phyloP scores from a whole-genome alignment of 2,888 invertebrate species.

The Himalopsyche kuldschensis region DNA sequence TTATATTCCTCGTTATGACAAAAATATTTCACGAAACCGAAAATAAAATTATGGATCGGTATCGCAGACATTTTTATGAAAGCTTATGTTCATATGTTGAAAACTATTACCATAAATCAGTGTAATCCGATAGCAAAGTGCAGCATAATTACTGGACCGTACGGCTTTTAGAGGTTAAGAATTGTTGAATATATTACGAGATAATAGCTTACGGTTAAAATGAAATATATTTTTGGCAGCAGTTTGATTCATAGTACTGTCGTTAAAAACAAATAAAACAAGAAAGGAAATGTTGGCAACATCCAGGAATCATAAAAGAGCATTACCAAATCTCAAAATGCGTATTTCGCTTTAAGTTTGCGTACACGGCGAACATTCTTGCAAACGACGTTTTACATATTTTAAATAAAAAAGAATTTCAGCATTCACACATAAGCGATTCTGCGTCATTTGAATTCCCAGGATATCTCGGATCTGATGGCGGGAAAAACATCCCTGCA shows the following conservation, averaged over 20 bases:
- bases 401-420: background rate
- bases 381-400: constrained; percentile 1
- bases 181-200: too few species aligned
- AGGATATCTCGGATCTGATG: background rate
- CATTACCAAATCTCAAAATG: background rate
- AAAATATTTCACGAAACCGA: too few species aligned
- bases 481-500: background rate
- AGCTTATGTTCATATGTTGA: too few species aligned
- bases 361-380: background rate
- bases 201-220: too few species aligned
- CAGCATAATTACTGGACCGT: too few species aligned
- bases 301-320: background rate
- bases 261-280: background rate
- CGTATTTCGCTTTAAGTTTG: background rate
- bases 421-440: background rate
- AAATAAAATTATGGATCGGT: too few species aligned
- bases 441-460: constrained; percentile 7
- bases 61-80: too few species aligned
- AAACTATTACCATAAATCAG: too few species aligned
- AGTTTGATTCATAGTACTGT: background rate
- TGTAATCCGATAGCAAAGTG: too few species aligned
- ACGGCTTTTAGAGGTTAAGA: too few species aligned
- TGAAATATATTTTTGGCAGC: background rate
- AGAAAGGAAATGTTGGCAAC: background rate
- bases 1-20: too few species aligned